phyloP scores from a whole-genome alignment of 1,140 invertebrate genomes.

The Listronotus bonariensis region DNA sequence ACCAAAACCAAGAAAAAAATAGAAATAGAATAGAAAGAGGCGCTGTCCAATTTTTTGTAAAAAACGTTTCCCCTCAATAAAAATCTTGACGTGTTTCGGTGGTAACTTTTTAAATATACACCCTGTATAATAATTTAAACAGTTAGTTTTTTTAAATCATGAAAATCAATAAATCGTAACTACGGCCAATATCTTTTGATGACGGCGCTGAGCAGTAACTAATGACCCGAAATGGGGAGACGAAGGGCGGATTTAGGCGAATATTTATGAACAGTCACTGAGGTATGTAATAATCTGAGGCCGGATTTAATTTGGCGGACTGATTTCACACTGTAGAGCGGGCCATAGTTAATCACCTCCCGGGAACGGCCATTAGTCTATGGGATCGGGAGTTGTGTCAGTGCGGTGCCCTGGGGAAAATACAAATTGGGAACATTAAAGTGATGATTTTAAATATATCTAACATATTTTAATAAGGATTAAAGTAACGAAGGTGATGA shows the following conservation, averaged over 20 bases:
- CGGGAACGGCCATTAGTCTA: constrained; percentile 32
- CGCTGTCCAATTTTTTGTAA: no score
- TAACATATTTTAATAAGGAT: no score
- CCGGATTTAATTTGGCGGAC: constrained; percentile 69
- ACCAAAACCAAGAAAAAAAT: no score
- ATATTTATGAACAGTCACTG: constrained; percentile 69
- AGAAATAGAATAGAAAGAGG: no score
- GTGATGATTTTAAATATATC: no score
- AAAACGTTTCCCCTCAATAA: no score
- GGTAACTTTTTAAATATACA: no score
- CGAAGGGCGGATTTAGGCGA: constrained; percentile 19
- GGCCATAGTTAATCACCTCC: constrained; percentile 53
- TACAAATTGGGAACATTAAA: not conserved
- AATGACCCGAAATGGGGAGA: constrained; percentile 11
- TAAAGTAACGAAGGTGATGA: no score
- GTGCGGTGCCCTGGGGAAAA: not conserved
- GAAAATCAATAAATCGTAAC: no score
- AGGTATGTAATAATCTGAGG: constrained; percentile 70
- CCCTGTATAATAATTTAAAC: no score
- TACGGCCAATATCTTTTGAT: constrained; percentile 16
- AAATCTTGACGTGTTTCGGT: no score
- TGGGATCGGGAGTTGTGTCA: constrained; percentile 5
- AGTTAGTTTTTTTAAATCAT: no score
- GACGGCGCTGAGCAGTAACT: constrained; percentile 9
- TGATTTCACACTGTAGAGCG: constrained; percentile 60